Base-by-base conservation (phyloP, 2,113 vertebrate species). In the Gopherus evgoodei region DNA sequence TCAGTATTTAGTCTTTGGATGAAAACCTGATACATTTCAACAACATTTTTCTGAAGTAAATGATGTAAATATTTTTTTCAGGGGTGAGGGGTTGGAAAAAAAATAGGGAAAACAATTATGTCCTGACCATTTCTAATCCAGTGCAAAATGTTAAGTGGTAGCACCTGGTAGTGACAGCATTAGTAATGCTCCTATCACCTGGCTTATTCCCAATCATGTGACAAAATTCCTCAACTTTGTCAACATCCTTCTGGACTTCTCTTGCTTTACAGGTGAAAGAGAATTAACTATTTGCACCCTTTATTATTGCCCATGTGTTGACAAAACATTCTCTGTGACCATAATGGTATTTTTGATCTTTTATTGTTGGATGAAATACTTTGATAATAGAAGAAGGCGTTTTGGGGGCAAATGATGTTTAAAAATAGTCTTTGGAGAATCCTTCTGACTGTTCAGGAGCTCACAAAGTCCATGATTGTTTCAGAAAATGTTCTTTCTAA, bases 211-310 rank as follows among this genome's bases (percentile, higher is more conserved):
- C 17, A 75, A 8, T 81, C 82, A 80, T 56, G 38, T 88, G 38
- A 47, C 11, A 93, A 57, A 86, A 69, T 69, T 84, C 93, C 88
- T 91, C 47, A 16, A 69, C 59, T 80, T 94, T 78, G 76, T 86
- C 87, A 53, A 25, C 88, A 0, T 50, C 24, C 19, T 35, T 94
- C 44, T 85, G 35, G 24, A 86, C 81, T 42, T 87, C 21, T 85
- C 38, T 25, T 44, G 50, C 10, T 81, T 93, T 89, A 38, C 29
- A 91, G 84, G 42, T 83, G 94, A 91, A 94, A 86, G 90, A 84
- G 69, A n/a, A 8, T 62, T 79, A 88, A 5, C 59, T 94, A 49
- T 91, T 94, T 38, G 92, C 53, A 88, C 80, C 78, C 16, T 57
- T 69, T 90, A 21, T 19, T 69, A 19, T 65, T n/a, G 62, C 62